A percentile compares a stretch with the other conserved stretches of the same genome.
These are phyloP conservation scores for Trinorchestia longiramus DNA, from an alignment of 1,140 invertebrate genomes.

Conservation along the genomic window DNA sequence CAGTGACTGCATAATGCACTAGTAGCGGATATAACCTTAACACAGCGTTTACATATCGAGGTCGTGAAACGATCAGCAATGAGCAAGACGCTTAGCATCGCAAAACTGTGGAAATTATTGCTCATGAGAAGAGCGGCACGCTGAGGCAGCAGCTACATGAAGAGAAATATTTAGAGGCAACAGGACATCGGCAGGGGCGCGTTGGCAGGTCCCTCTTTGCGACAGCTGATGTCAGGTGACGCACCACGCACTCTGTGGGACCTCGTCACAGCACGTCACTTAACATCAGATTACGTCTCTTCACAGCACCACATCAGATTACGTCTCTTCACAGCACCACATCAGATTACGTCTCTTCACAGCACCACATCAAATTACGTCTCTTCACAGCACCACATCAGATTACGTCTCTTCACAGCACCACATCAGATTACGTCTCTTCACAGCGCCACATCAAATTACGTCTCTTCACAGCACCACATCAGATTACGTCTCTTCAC, in stretches of 20 bases:
- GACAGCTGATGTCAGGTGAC: not conserved
- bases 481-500: not conserved
- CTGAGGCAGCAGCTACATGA: not conserved
- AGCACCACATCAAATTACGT: too few species aligned
- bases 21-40: not conserved
- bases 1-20: not conserved
- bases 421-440: not conserved
- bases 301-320: too few species aligned
- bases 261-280: not conserved
- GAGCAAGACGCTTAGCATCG: too few species aligned
- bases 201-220: not conserved
- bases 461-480: not conserved
- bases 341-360: too few species aligned
- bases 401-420: not conserved
- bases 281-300: not conserved
- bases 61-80: too few species aligned
- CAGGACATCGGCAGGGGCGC: not conserved
- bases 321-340: too few species aligned
- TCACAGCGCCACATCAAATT: not conserved
- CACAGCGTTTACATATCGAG: too few species aligned
- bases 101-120: too few species aligned
- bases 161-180: not conserved
- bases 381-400: too few species aligned
- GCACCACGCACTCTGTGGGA: not conserved
- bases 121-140: too few species aligned